Evolutionary conservation across 2,797 vertebrate genomes (phyloP).

Genomic region (Rachycentron canadum): DNA sequence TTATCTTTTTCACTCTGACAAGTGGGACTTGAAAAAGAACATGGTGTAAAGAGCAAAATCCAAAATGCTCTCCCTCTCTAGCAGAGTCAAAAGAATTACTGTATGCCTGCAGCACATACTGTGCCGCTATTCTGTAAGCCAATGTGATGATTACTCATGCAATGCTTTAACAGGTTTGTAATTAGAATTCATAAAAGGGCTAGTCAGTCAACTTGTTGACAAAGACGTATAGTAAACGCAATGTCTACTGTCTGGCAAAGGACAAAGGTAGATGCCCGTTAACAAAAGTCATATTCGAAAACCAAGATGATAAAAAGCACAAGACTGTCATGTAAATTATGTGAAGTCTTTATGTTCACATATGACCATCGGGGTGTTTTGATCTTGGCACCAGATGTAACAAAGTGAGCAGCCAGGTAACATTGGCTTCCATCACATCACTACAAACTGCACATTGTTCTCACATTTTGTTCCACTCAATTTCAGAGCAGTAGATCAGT

Average conservation of each 20-base stretch:
- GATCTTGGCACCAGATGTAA: conserved; percentile 35
- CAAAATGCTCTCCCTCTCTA: conserved; percentile 46
- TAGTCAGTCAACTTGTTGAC: conserved; percentile 49
- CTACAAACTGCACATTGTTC: conserved; percentile 23
- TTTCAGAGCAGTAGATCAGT: conserved; percentile 22
- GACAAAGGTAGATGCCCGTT: not conserved
- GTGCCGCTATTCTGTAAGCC: conserved; percentile 33
- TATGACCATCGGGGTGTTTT: conserved; percentile 12
- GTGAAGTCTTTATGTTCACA: conserved; percentile 11
- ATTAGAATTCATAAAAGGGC: conserved; percentile 36
- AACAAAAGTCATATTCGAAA: not conserved
- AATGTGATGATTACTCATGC: conserved; percentile 47
- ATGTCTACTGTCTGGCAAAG: conserved; percentile 14
- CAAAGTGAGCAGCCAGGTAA: conserved; percentile 22
- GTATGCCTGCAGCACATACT: conserved; percentile 37
- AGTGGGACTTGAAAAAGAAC: conserved; percentile 88
- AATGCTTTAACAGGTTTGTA: conserved; percentile 44
- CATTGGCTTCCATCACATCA: conserved; percentile 1
- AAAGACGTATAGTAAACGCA: conserved; percentile 29
- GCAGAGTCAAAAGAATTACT: conserved; percentile 35
- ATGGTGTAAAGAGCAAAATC: conserved; percentile 74
- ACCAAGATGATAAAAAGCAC: conserved; percentile 1
- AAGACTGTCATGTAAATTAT: not conserved
- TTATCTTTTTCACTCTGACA: conserved; percentile 90
- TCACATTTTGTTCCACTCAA: conserved; percentile 22